Percentiles rank a stretch among this genome's conserved stretches.
phyloP scores from a whole-genome alignment of 2,797 vertebrate genomes.

The Telmatherina bonti region DNA sequence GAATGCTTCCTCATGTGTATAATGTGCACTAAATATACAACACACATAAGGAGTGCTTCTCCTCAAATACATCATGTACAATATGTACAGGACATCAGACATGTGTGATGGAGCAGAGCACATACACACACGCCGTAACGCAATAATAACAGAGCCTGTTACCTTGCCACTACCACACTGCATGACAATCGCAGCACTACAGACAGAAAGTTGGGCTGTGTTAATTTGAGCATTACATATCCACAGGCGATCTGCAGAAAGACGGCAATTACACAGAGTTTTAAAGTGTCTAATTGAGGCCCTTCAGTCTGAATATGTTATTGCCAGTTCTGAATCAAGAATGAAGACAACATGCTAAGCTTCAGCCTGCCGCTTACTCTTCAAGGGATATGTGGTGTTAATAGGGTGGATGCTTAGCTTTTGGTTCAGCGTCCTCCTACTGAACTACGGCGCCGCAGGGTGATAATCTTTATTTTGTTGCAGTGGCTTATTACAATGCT shows the following conservation, averaged over 20 bases:
- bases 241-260: constrained; percentile 81
- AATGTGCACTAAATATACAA: constrained; percentile 10
- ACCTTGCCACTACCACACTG: constrained; percentile 64
- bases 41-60: constrained; percentile 3
- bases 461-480: constrained; percentile 87
- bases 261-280: constrained; percentile 85
- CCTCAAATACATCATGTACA: background rate
- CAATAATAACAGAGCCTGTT: constrained; percentile 52
- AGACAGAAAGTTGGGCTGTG: constrained; percentile 72
- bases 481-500: constrained; percentile 85
- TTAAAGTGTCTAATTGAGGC: constrained; percentile 85
- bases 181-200: constrained; percentile 73
- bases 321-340: constrained; percentile 81
- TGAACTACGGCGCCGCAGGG: constrained; percentile 79
- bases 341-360: constrained; percentile 83
- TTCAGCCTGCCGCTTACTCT: constrained; percentile 75
- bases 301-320: constrained; percentile 86
- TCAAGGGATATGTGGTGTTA: constrained; percentile 83
- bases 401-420: constrained; percentile 81
- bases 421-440: constrained; percentile 80
- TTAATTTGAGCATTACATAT: constrained; percentile 79
- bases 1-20: background rate
- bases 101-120: constrained; percentile 24
- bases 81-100: constrained; percentile 9
- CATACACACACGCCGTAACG: constrained; percentile 20